Evolutionary conservation across 2,113 vertebrate genomes (phyloP), one percentile per base, ranked within the genome.

Genomic region (Notarius quadriscutis): DNA sequence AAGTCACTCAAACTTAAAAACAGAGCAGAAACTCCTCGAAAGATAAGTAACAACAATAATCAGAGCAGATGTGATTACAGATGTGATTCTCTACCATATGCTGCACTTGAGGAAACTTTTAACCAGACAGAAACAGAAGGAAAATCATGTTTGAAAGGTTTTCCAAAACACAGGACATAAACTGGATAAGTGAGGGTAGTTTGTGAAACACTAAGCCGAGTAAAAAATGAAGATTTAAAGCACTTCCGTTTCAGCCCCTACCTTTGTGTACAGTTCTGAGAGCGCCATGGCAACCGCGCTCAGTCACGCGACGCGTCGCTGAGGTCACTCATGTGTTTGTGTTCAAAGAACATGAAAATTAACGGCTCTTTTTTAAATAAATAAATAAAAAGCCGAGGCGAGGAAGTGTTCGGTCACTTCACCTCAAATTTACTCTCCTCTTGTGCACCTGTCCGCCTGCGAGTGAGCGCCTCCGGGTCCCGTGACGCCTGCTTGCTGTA

Each of bases 231-330:
- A 80, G 2, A 57, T 79, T 27, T 79, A 79, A 57, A 27, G n/a
- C 50, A 74, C 57, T 84, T 88, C 85, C 74, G 41, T 50, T 81
- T 82, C 25, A 30, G 1, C 2, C 81, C 95, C 93, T 96, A 99
- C 98, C 97, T 97, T 93, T 0, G 97, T 96, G 94, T 99, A 99
- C 8, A 99, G 95, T 88, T 97, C 97, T 77, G 92, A 93, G 92
- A 97, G 88, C 92, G 97, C 96, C 98, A 99, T 98, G 86, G 88
- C 90, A 81, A 58, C 89, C 84, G 81, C 51, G 81, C 62, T 77
- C 60, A 17, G 75, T 88, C 81, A 53, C 30, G n/a, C 53, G 72
- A 48, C 30, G n/a, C 53, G 72, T 0, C 83, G 5, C 72, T 30
- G 51, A 69, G 78, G 84, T 71, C 71, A 25, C 72, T 48, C 69